A percentile compares a stretch with the other conserved stretches of the same genome.
Conservation (phyloP, 1,140 invertebrate species). For the Megalonaias nervosa region DNA sequence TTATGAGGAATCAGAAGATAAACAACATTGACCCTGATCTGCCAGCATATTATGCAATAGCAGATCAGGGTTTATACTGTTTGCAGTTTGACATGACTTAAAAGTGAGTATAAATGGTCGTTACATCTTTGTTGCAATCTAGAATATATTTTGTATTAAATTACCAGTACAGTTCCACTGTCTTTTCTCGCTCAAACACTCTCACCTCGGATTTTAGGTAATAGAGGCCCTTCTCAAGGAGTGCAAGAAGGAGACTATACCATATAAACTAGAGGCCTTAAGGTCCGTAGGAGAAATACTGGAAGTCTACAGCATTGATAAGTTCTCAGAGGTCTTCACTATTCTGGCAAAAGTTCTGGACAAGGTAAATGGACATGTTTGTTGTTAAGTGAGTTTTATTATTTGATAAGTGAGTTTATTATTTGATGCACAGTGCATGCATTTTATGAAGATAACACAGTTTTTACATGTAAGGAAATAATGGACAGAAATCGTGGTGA, state of each 20-base stretch:
- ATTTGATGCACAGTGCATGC: not conserved
- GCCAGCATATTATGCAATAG: too few species aligned
- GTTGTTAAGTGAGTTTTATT: not conserved
- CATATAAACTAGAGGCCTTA: slow-evolving; percentile 84
- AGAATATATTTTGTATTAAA: too few species aligned
- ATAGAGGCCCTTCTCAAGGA: slow-evolving; percentile 83
- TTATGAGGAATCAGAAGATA: too few species aligned
- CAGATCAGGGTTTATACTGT: too few species aligned
- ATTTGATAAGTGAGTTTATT: not conserved
- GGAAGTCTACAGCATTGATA: slow-evolving; percentile 81
- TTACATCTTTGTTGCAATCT: too few species aligned
- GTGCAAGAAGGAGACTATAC: slow-evolving; percentile 83
- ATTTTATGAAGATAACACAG: not conserved
- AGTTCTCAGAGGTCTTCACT: slow-evolving; percentile 85
- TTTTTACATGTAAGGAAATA: not conserved
- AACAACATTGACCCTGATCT: too few species aligned
- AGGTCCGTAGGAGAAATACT: slow-evolving; percentile 82
- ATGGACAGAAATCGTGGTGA: not conserved
- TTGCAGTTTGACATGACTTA: too few species aligned
- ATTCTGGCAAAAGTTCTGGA: slow-evolving; percentile 59
- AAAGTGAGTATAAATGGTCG: too few species aligned
- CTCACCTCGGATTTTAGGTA: slow-evolving; percentile 68
- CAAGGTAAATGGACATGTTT: slow-evolving; percentile 38
- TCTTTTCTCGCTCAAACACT: not conserved
- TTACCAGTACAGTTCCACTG: not conserved